Percentiles rank a stretch among this genome's conserved stretches.
Evolutionary conservation across 2,888 invertebrate genomes (phyloP).

Genomic region (Halictus ligatus): DNA sequence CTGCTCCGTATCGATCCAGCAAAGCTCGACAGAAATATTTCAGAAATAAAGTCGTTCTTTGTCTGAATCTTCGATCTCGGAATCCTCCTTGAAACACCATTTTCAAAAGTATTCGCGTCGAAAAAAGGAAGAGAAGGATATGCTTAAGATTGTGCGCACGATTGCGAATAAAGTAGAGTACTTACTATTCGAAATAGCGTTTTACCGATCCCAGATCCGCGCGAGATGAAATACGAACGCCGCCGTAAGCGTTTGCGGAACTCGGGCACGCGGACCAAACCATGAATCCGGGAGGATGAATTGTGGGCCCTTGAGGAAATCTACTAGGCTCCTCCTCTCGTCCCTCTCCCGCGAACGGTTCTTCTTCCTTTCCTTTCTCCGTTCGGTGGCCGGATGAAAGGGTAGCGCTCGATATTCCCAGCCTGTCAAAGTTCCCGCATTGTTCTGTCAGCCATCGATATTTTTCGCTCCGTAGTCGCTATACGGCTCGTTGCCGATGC

Average conservation of each 20-base stretch:
- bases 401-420: slow-evolving; percentile 25
- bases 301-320: slow-evolving; percentile 55
- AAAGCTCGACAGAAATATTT: too few species aligned
- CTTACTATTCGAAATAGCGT: background rate
- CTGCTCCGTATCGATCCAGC: too few species aligned
- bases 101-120: background rate
- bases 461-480: slow-evolving; percentile 25
- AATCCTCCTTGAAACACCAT: background rate
- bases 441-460: slow-evolving; percentile 55
- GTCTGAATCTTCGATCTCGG: background rate
- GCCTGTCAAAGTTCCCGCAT: slow-evolving; percentile 62
- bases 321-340: slow-evolving; percentile 21
- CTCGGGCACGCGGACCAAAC: slow-evolving; percentile 36
- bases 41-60: too few species aligned
- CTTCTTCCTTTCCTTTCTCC: slow-evolving; percentile 11
- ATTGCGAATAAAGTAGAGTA: background rate
- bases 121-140: too few species aligned
- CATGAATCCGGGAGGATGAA: slow-evolving; percentile 52
- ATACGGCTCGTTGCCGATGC: slow-evolving; percentile 22
- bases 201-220: background rate
- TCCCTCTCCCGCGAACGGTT: slow-evolving; percentile 28
- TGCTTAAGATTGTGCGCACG: background rate
- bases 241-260: slow-evolving; percentile 38
- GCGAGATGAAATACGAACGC: slow-evolving; percentile 53
- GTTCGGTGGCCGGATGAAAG: slow-evolving; percentile 28